These are phyloP conservation scores for Drosophila parabipectinata DNA, from an alignment of 1,140 invertebrate genomes.

Conservation along the genomic window DNA sequence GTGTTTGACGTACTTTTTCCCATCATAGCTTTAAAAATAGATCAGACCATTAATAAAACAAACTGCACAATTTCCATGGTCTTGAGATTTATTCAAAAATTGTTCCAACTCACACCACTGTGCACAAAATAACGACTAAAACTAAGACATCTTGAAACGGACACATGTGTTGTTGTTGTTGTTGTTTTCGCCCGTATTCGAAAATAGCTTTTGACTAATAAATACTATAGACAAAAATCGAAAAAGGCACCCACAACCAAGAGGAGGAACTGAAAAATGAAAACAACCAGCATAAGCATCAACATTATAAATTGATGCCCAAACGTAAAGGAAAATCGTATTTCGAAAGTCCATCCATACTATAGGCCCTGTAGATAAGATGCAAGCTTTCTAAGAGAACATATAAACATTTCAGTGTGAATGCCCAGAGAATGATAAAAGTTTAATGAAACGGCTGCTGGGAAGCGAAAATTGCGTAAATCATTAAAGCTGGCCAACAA, in stretches of 20 bases:
- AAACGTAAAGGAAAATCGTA: constrained; percentile 30
- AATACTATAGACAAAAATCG: constrained; percentile 79
- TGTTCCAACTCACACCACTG: constrained; percentile 47
- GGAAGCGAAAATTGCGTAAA: constrained; percentile 52
- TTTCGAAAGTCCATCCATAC: constrained; percentile 36
- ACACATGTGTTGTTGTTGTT: constrained; percentile 54
- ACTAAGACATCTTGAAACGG: constrained; percentile 29
- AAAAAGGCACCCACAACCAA: constrained; percentile 56
- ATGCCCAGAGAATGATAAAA: constrained; percentile 18
- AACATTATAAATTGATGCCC: constrained; percentile 49
- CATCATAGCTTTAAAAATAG: constrained; percentile 28
- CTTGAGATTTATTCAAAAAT: background rate
- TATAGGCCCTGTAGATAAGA: background rate
- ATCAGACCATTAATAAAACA: constrained; percentile 8
- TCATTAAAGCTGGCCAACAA: background rate
- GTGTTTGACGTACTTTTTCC: constrained; percentile 18
- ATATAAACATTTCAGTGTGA: constrained; percentile 16
- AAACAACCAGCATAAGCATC: constrained; percentile 40
- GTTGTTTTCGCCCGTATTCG: constrained; percentile 59
- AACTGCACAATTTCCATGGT: constrained; percentile 23
- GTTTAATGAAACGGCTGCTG: constrained; percentile 38
- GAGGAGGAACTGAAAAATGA: constrained; percentile 28
- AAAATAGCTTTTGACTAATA: constrained; percentile 83
- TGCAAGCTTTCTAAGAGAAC: constrained; percentile 14
- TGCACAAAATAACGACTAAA: constrained; percentile 27